Evolutionary conservation across 2,113 vertebrate species (phyloP), one percentile per base, ranked within the genome.

Genomic region (Podilymbus podiceps): DNA sequence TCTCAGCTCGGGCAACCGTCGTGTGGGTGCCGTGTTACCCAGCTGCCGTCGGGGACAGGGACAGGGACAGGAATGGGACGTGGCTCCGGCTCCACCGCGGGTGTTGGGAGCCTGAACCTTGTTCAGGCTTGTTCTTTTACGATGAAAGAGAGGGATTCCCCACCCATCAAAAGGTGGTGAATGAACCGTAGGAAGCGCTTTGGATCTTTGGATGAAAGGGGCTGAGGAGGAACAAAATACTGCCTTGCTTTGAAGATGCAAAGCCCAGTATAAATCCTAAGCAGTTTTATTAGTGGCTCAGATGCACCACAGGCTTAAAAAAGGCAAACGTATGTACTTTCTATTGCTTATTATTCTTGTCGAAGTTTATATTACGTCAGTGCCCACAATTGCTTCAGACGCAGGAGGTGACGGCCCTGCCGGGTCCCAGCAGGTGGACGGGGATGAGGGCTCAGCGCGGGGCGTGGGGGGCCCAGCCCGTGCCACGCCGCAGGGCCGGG

Each of bases 11-110:
- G 28, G 46, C 14, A 6, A 4, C 67, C 49, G n/a, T 11, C 0
- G 2, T 1, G 8, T 3, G 52, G 87, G 38, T 35, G 49, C 50
- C 13, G 40, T 3, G 56, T 0, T 6, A 10, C 31, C 31, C 52
- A 2, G 28, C 19, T 38, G 0, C 23, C 2, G 0, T 1, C 0
- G 21, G 52, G 31, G 24, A 35, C 49, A 9, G 5, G 63, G 60
- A 20, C 20, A 9, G 31, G 47, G 52, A 30, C 40, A 9, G 53
- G 52, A 38, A 21, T 5, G 38, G 52, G 42, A 21, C 6, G n/a
- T 2, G 66, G 59, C n/a, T 49, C 23, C 1, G 2, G 44, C 59
- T 69, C 49, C 40, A 8, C 22, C 2, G 6, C 8, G 8, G 53
- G 55, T 8, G 16, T 0, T 50, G 10, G 56, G 55, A 59, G 33